Conservation (phyloP, 2,888 invertebrate genomes). For the Sinelater perroti region DNA sequence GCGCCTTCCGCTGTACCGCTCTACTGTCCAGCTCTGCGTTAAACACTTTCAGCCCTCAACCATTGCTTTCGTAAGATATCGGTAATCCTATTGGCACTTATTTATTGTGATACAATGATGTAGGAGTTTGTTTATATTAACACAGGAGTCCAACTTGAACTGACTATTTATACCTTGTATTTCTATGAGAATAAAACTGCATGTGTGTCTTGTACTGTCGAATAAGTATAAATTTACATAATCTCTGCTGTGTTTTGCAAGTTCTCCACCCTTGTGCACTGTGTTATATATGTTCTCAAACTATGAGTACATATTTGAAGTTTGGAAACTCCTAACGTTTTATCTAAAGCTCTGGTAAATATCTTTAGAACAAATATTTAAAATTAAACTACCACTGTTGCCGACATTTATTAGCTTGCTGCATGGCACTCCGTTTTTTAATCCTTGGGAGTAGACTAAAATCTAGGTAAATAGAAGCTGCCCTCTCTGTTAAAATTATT, state of each 20-base stretch:
- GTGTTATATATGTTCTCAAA: not conserved
- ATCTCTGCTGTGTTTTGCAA: not conserved
- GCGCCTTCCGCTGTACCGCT: no score
- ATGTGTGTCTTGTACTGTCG: conserved; percentile 53
- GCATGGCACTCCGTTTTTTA: no score
- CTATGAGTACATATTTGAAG: not conserved
- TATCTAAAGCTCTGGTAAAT: no score
- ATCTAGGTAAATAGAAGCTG: no score
- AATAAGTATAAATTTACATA: conserved; percentile 49
- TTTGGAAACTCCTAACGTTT: no score
- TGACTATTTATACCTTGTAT: conserved; percentile 54
- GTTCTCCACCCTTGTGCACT: not conserved
- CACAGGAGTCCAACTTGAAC: conserved; percentile 53
- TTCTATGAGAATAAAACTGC: conserved; percentile 49
- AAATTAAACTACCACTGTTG: no score
- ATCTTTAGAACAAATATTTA: no score
- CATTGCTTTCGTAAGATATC: conserved; percentile 40
- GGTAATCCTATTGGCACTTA: conserved; percentile 51
- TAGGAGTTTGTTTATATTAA: conserved; percentile 43
- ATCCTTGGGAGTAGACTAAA: no score
- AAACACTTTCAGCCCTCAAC: conserved; percentile 30
- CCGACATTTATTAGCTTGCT: no score
- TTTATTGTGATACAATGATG: conserved; percentile 56
- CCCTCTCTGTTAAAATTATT: no score
- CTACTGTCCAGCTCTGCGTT: conserved; percentile 28